Conservation (phyloP, 2,888 invertebrate genomes). For the Agrochola litura region DNA sequence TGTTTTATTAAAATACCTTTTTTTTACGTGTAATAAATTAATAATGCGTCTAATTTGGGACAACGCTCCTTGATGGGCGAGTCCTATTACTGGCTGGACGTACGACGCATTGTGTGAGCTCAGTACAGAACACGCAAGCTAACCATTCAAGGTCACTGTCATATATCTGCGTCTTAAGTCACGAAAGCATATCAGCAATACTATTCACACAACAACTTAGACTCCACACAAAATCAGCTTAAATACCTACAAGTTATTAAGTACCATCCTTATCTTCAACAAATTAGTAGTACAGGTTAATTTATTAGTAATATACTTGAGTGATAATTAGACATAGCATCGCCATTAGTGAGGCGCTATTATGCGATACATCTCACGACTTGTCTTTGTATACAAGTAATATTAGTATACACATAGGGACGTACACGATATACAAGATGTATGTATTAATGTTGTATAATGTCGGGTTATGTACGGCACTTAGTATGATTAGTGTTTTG, state of each 20-base stretch:
- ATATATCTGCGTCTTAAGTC: too few relatives aligned
- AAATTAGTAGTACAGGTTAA: slow-evolving; percentile 3
- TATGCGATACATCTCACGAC: slow-evolving; percentile 31
- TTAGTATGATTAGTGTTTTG: slow-evolving; percentile 9
- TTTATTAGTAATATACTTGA: slow-evolving; percentile 36
- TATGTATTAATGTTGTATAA: slow-evolving; percentile 9
- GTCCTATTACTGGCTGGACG: too few relatives aligned
- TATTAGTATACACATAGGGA: slow-evolving; percentile 1
- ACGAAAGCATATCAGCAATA: neutral
- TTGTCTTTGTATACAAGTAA: neutral
- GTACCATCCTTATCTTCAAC: neutral
- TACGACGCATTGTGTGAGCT: too few relatives aligned
- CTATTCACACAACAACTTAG: neutral
- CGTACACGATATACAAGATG: neutral
- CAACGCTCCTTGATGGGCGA: too few relatives aligned
- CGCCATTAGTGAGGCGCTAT: slow-evolving; percentile 51
- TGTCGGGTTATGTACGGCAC: slow-evolving; percentile 16
- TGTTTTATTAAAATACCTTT: too few relatives aligned
- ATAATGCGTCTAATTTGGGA: too few relatives aligned
- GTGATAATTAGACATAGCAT: slow-evolving; percentile 50
- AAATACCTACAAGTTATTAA: neutral
- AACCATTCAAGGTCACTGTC: too few relatives aligned
- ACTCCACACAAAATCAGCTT: neutral
- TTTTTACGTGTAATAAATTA: too few relatives aligned
- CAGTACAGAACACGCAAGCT: too few relatives aligned